phyloP scores from a whole-genome alignment of 2,888 invertebrate species.

The Brassicogethes aeneus region DNA sequence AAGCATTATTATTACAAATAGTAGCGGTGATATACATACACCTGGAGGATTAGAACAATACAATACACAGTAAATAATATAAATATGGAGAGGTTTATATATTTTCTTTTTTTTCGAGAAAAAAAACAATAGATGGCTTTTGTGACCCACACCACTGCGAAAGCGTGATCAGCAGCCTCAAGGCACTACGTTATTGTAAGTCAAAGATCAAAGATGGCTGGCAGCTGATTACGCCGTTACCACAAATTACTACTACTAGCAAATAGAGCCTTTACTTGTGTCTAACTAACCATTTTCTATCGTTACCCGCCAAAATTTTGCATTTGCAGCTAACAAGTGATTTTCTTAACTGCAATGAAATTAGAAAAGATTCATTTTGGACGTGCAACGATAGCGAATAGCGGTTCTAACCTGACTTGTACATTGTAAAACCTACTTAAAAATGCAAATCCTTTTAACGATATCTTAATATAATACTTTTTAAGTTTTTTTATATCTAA shows the following conservation, averaged over 20 bases:
- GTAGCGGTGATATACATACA: constrained; percentile 56
- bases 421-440: constrained; percentile 35
- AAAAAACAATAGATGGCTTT: constrained; percentile 2
- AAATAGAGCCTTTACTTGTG: constrained; percentile 11
- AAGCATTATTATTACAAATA: constrained; percentile 81
- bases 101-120: too few relatives aligned
- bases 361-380: too few relatives aligned
- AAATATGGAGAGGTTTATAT: constrained; percentile 20
- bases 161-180: constrained; percentile 43
- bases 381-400: too few relatives aligned
- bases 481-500: constrained; percentile 22
- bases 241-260: constrained; percentile 25
- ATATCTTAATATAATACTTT: constrained; percentile 20
- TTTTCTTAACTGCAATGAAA: too few relatives aligned
- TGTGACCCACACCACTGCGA: constrained; percentile 40
- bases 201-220: constrained; percentile 32
- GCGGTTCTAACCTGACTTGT: constrained; percentile 24
- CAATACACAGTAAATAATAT: constrained; percentile 42
- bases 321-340: too few relatives aligned
- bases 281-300: too few relatives aligned
- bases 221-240: constrained; percentile 39
- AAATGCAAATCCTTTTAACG: constrained; percentile 33
- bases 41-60: constrained; percentile 47
- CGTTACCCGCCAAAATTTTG: too few relatives aligned
- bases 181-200: constrained; percentile 42